Evolutionary conservation across 2,113 vertebrate genomes (phyloP).

Genomic region (Paramormyrops kingsleyae): DNA sequence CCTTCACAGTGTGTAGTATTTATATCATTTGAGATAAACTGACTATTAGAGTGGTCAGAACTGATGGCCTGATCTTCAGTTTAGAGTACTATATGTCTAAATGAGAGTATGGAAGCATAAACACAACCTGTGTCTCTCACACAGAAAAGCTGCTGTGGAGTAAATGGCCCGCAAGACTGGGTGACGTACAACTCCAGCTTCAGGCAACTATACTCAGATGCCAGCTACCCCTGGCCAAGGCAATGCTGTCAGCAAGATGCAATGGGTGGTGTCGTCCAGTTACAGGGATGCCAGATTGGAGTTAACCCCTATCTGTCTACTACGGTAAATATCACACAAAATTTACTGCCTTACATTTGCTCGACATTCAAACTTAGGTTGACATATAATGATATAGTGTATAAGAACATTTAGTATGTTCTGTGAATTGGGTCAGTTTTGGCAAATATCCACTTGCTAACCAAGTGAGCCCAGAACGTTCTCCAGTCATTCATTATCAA

Average conservation of each 20-base stretch:
- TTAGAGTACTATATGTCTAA: neutral
- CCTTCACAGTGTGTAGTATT: neutral
- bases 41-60: neutral
- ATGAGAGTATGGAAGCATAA: neutral
- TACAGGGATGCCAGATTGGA: conserved; percentile 18
- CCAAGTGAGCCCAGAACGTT: neutral
- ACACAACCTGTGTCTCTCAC: neutral
- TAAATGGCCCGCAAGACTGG: conserved; percentile 28
- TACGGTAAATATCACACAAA: conserved; percentile 5
- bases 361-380: neutral
- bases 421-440: neutral
- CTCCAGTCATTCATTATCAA: neutral
- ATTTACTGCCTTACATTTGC: neutral
- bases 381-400: neutral
- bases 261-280: neutral
- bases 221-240: conserved; percentile 22
- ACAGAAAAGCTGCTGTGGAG: conserved; percentile 19
- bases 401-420: neutral
- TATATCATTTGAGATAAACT: neutral
- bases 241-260: conserved; percentile 18
- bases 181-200: conserved; percentile 20
- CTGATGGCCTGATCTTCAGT: neutral
- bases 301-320: conserved; percentile 1
- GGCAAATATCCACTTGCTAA: neutral
- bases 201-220: conserved; percentile 17